A percentile compares a stretch with the other conserved stretches of the same genome.
These are phyloP conservation scores for Agrotis clavis DNA, from an alignment of 2,888 invertebrate species.

Conservation along the genomic window DNA sequence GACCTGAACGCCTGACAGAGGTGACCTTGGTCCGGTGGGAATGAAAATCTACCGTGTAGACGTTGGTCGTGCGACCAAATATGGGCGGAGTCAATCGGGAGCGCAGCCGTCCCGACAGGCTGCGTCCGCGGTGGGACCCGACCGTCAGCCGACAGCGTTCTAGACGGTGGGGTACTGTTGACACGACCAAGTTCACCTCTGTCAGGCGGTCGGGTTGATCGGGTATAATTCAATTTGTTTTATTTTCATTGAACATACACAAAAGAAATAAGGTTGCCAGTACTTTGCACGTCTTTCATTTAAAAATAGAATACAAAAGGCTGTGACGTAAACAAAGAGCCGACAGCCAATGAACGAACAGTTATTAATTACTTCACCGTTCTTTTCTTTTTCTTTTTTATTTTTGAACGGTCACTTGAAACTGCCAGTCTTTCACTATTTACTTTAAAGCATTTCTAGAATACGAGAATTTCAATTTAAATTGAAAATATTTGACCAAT, in stretches of 20 bases:
- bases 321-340: constrained; percentile 55
- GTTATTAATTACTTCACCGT: constrained; percentile 54
- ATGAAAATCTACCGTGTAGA: too few relatives aligned
- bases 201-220: too few relatives aligned
- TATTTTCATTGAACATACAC: neutral
- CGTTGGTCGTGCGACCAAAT: too few relatives aligned
- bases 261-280: constrained; percentile 29
- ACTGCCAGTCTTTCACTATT: constrained; percentile 22
- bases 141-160: too few relatives aligned
- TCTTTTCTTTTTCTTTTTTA: constrained; percentile 37
- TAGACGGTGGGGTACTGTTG: too few relatives aligned
- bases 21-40: too few relatives aligned
- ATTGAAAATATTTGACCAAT: neutral
- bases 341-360: constrained; percentile 54
- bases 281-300: constrained; percentile 8
- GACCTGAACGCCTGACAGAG: too few relatives aligned
- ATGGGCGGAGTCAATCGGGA: too few relatives aligned
- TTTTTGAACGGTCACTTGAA: constrained; percentile 48
- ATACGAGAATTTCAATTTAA: constrained; percentile 11
- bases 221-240: neutral
- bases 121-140: too few relatives aligned
- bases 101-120: too few relatives aligned
- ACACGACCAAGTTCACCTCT: too few relatives aligned
- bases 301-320: constrained; percentile 40
- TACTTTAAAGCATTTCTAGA: constrained; percentile 4